These are phyloP conservation scores for Agriotes lineatus DNA, from an alignment of 2,888 invertebrate genomes.

Conservation along the genomic window DNA sequence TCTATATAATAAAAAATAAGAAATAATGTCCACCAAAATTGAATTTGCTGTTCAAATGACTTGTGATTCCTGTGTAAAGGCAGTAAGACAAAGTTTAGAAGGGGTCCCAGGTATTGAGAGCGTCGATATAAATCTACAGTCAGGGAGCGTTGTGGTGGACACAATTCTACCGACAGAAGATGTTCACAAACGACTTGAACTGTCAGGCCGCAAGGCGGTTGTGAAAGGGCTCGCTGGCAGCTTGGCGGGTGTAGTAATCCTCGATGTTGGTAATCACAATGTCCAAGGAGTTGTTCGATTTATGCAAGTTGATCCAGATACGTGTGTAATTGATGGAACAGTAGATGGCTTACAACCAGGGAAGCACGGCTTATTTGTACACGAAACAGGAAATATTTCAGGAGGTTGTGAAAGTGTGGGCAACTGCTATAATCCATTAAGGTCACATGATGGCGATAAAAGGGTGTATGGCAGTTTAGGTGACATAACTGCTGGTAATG, in stretches of 20 bases:
- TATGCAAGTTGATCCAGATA: constrained; percentile 71
- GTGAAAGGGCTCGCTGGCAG: constrained; percentile 84
- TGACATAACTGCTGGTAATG: constrained; percentile 71
- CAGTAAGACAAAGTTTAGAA: constrained; percentile 66
- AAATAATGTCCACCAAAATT: constrained; percentile 67
- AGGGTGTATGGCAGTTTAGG: constrained; percentile 78
- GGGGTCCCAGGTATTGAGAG: constrained; percentile 66
- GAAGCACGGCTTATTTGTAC: constrained; percentile 72
- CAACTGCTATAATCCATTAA: constrained; percentile 71
- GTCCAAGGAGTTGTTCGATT: constrained; percentile 85
- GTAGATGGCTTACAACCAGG: constrained; percentile 82
- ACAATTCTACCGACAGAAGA: constrained; percentile 73
- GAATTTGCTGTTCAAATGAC: constrained; percentile 78
- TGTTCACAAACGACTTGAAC: constrained; percentile 67
- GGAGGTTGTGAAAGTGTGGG: constrained; percentile 73
- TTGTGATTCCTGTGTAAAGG: constrained; percentile 69
- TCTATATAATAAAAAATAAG: too few relatives aligned
- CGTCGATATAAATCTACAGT: constrained; percentile 70
- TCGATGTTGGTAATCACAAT: constrained; percentile 65
- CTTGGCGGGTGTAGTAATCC: constrained; percentile 80
- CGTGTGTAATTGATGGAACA: constrained; percentile 85
- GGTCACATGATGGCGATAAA: constrained; percentile 56
- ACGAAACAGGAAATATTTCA: constrained; percentile 82
- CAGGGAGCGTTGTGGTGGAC: constrained; percentile 78
- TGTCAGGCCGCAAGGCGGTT: constrained; percentile 80